Evolutionary conservation across 2,888 invertebrate species (phyloP), one percentile per base, ranked within the genome.

Genomic region (Arge pagana): DNA sequence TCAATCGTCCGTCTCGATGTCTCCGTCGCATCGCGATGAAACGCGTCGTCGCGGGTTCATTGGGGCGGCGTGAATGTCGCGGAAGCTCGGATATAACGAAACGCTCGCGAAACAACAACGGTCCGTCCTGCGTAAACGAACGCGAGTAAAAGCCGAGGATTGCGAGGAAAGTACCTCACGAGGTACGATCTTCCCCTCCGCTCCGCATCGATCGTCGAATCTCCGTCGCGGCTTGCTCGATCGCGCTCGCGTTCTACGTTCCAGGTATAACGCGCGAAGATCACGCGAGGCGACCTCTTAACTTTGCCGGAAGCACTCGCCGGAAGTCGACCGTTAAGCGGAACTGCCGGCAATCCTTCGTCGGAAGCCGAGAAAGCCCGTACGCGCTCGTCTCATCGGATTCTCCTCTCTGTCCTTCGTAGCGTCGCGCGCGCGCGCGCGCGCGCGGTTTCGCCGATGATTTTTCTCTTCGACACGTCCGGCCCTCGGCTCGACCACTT

Each of bases 21-120:
- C 30, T 26, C 48, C 62, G 66, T 66, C 64, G 63, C 62, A 57
- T 54, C 62, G 63, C 59, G 55, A 59, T 58, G 62, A 59, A 62
- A 60, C 62, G 61, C 61, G 60, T 19, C 39, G 51, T 33, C 41
- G 54, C 48, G 48, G 45, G 49, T 53, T 40, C 35, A 50, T 4
- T 18, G 16, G 19, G 5, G n/a, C 23, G 50, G 37, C 13, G 30
- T 4, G 24, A 19, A 40, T 18, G 26, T 5, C 18, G 26, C n/a
- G n/a, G n/a, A n/a, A n/a, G n/a, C n/a, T n/a, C n/a, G n/a, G n/a
- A n/a, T n/a, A n/a, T n/a, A n/a, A n/a, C n/a, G n/a, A n/a, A n/a
- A n/a, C n/a, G n/a, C n/a, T n/a, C n/a, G n/a, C n/a, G n/a, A n/a
- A n/a, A n/a, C n/a, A n/a, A n/a, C n/a, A n/a, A n/a, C n/a, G n/a